Base-by-base conservation (phyloP, 1,140 invertebrate genomes). In the Ylistrum balloti region DNA sequence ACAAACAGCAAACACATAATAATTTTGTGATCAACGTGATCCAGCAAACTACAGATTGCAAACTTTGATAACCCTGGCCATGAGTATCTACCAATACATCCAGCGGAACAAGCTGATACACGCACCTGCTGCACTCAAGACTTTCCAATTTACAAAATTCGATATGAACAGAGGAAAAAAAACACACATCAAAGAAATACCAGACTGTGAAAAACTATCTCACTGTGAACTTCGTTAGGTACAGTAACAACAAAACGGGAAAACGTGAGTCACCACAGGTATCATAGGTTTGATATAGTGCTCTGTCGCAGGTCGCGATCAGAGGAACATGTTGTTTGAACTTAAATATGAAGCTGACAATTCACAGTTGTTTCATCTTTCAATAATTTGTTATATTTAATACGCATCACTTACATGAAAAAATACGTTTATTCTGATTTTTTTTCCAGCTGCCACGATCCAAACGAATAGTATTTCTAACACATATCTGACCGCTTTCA, bases 121-220 rank as follows among this genome's bases (percentile, higher is more conserved):
- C 56, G 56, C 56, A 74, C 56, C 56, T 74, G 56, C n/a, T 74
- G 56, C 56, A 74, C 56, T 28, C 56, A 28, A 74, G 28, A 74
- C 56, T 28, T 74, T 74, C 56, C 56, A 74, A 74, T 74, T 74
- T 74, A 74, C 56, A 74, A 74, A n/a, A 74, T 74, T 74, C 56
- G 56, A 74, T 74, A 74, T 74, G 28, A 74, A 28, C 56, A 9
- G 22, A 74, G 56, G 28, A 74, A 74, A 74, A n/a, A n/a, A n/a
- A n/a, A n/a, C n/a, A 74, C 56, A 28, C 56, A 17, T 74, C 56
- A 74, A 74, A 74, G 56, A 28, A 74, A 74, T 74, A 74, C 5
- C 56, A 28, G 56, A 74, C 9, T 74, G 28, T 74, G 56, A 74
- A 74, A 74, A 74, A 74, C 20, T 74, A 38, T 38, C 5, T 13